phyloP scores from a whole-genome alignment of 2,888 invertebrate genomes.

The Arrhopalites spinosus region DNA sequence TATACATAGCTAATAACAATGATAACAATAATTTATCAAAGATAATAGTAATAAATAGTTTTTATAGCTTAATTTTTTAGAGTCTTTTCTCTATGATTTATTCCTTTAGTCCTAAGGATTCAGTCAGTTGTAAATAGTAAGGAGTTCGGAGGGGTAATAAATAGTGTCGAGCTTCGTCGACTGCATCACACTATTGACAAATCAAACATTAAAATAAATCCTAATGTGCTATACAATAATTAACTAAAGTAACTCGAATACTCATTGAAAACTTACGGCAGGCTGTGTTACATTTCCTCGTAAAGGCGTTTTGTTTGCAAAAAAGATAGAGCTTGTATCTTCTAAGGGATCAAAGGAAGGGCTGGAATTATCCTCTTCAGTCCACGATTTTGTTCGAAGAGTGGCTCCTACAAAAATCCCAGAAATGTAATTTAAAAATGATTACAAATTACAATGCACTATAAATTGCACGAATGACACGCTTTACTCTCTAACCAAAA shows the following conservation, averaged over 20 bases:
- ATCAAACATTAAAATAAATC: not conserved
- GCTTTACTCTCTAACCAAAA: no score
- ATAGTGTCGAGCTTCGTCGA: conserved; percentile 56
- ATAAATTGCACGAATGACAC: no score
- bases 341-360: conserved; percentile 36
- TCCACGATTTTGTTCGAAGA: conserved; percentile 57
- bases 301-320: conserved; percentile 39
- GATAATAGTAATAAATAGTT: no score
- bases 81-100: conserved; percentile 23
- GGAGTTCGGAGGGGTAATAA: conserved; percentile 55
- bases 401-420: conserved; percentile 46
- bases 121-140: conserved; percentile 55
- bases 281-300: conserved; percentile 56
- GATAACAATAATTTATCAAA: no score
- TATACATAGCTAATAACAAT: no score
- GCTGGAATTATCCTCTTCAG: conserved; percentile 41
- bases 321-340: conserved; percentile 46
- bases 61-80: not conserved
- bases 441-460: no score
- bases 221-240: no score
- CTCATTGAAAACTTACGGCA: conserved; percentile 48
- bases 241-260: no score
- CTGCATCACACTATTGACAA: conserved; percentile 57
- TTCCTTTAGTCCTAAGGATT: conserved; percentile 54
- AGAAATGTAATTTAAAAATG: no score